A percentile compares a stretch with the other conserved stretches of the same genome.
Conservation (phyloP, 1,140 invertebrate species). For the Agraylea sexmaculata region DNA sequence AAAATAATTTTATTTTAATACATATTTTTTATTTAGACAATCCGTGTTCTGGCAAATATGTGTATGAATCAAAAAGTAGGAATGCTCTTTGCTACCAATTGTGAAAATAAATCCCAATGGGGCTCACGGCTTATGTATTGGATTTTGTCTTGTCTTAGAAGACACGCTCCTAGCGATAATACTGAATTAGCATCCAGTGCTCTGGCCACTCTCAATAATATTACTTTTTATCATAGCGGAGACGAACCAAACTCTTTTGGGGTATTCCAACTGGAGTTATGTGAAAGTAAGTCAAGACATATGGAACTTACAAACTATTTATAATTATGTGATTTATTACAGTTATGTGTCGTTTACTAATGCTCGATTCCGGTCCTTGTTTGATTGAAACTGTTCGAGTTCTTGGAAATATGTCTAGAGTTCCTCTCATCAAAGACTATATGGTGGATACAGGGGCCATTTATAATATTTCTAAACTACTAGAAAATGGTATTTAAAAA, state of each 20-base stretch:
- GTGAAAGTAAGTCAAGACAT: conserved; percentile 25
- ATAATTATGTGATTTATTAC: conserved; percentile 5
- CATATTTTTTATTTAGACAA: conserved; percentile 25
- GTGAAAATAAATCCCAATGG: no score
- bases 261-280: conserved; percentile 26
- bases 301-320: no score
- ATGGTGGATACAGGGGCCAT: conserved; percentile 17
- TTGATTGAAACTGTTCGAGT: conserved; percentile 28
- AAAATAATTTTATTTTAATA: conserved; percentile 3
- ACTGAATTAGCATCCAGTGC: conserved; percentile 31
- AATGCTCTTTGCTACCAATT: conserved; percentile 20
- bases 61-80: conserved; percentile 32
- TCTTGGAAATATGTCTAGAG: conserved; percentile 31
- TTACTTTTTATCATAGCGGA: conserved; percentile 34
- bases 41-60: conserved; percentile 35
- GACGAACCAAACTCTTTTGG: conserved; percentile 25
- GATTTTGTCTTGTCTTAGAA: conserved; percentile 28
- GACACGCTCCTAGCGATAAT: conserved; percentile 24
- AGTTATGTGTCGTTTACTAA: conserved; percentile 17
- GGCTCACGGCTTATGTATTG: conserved; percentile 26
- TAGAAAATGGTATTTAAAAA: conserved; percentile 12
- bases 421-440: conserved; percentile 26
- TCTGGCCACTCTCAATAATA: conserved; percentile 34
- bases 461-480: conserved; percentile 13
- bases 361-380: conserved; percentile 9